Percentiles rank a stretch among this genome's conserved stretches.
Evolutionary conservation across 2,797 vertebrate genomes (phyloP).

Genomic region (Clamator glandarius): DNA sequence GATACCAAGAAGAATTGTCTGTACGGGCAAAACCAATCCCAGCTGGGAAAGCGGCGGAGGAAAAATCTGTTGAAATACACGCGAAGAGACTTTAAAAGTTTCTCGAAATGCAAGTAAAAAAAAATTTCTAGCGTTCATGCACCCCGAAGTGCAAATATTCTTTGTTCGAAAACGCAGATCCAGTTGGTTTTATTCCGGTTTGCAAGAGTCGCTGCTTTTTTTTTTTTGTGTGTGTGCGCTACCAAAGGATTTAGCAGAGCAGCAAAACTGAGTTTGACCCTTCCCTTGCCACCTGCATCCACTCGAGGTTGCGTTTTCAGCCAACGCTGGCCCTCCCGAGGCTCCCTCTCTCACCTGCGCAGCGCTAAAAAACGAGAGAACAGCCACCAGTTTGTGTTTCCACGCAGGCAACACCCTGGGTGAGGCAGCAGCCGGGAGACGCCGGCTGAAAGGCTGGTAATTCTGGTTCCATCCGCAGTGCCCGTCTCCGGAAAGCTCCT

Average conservation of each 20-base stretch:
- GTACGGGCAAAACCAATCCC: slow-evolving; percentile 59
- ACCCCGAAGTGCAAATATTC: background rate
- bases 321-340: accelerated
- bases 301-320: background rate
- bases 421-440: background rate
- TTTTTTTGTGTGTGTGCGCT: background rate
- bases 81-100: slow-evolving; percentile 43
- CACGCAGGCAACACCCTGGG: background rate
- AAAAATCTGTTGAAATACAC: slow-evolving; percentile 27
- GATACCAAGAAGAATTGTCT: slow-evolving; percentile 71
- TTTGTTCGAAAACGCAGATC: background rate
- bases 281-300: background rate
- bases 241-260: background rate
- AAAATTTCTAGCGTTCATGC: background rate
- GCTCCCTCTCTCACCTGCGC: background rate
- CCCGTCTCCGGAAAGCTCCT: background rate
- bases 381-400: background rate
- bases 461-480: background rate
- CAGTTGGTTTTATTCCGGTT: background rate
- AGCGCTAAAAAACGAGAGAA: background rate
- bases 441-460: background rate
- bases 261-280: background rate
- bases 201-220: background rate
- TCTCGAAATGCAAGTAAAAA: background rate
- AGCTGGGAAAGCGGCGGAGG: slow-evolving; percentile 49